phyloP scores from a whole-genome alignment of 2,888 invertebrate genomes.

The Drosophila infuscata region DNA sequence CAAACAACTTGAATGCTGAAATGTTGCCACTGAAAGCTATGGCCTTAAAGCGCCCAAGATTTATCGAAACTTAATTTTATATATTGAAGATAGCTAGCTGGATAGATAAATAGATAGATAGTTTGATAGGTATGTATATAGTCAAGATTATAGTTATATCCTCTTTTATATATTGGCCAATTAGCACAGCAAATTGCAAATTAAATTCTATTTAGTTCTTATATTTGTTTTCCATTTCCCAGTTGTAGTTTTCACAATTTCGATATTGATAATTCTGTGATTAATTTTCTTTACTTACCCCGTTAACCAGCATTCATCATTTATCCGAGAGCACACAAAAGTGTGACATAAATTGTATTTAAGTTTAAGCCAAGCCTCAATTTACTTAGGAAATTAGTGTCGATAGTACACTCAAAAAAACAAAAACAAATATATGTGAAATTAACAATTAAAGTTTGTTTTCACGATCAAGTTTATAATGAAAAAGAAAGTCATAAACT shows the following conservation, averaged over 20 bases:
- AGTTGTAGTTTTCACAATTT: not conserved
- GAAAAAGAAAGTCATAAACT: not conserved
- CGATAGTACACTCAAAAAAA: not conserved
- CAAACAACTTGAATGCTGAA: not conserved
- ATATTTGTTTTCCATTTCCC: not conserved
- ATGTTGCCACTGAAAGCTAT: constrained; percentile 14
- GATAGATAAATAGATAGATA: not conserved
- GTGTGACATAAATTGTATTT: not conserved
- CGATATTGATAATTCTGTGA: not conserved
- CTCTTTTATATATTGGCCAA: not conserved
- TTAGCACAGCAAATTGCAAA: not conserved
- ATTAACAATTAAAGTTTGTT: not conserved
- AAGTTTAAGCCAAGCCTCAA: not conserved
- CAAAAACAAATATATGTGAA: not conserved
- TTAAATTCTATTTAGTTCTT: not conserved
- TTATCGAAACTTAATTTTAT: not conserved
- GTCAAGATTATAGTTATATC: not conserved
- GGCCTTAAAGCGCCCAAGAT: not conserved
- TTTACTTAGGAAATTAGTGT: not conserved
- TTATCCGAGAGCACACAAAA: not conserved
- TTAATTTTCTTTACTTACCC: not conserved
- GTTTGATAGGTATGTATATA: not conserved
- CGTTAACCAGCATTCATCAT: not conserved
- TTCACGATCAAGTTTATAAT: not conserved
- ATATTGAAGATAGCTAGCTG: not conserved